A percentile compares a stretch with the other conserved stretches of the same genome.
Evolutionary conservation across 2,888 invertebrate species (phyloP).

Genomic region (Clanis bilineata): DNA sequence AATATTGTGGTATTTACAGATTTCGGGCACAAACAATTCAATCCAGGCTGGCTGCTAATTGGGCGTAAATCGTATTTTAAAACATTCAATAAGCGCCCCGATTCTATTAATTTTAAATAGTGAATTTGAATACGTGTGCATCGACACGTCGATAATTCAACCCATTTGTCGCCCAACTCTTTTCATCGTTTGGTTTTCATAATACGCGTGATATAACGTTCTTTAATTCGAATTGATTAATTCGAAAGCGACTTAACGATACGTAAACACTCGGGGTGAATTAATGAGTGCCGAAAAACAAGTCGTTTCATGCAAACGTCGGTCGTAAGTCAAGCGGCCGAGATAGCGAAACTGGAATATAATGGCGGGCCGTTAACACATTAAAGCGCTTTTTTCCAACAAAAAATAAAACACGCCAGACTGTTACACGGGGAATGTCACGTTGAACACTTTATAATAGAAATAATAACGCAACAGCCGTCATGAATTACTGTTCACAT

Average conservation of each 20-base stretch:
- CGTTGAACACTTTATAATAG: constrained; percentile 76
- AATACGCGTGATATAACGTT: constrained; percentile 29
- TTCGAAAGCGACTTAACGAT: constrained; percentile 36
- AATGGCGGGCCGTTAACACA: constrained; percentile 58
- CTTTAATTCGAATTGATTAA: constrained; percentile 10
- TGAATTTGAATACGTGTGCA: constrained; percentile 2
- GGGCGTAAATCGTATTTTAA: constrained; percentile 76
- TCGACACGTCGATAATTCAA: constrained; percentile 55
- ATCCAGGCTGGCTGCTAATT: constrained; percentile 79
- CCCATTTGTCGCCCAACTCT: constrained; percentile 61
- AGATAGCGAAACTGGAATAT: constrained; percentile 53
- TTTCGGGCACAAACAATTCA: constrained; percentile 80
- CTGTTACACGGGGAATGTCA: constrained; percentile 68
- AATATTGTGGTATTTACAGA: constrained; percentile 81
- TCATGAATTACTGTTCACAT: constrained; percentile 78
- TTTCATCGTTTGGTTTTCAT: constrained; percentile 46
- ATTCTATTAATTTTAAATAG: constrained; percentile 73
- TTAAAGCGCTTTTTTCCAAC: constrained; percentile 45
- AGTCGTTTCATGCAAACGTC: constrained; percentile 52
- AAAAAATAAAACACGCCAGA: constrained; percentile 61
- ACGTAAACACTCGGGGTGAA: constrained; percentile 29
- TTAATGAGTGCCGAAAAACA: constrained; percentile 25
- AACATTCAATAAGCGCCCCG: constrained; percentile 77
- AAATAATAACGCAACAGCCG: constrained; percentile 76
- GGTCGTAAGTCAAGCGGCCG: constrained; percentile 47